Evolutionary conservation across 2,888 invertebrate genomes (phyloP), one percentile per base, ranked within the genome.

Genomic region (Acrobasis suavella): DNA sequence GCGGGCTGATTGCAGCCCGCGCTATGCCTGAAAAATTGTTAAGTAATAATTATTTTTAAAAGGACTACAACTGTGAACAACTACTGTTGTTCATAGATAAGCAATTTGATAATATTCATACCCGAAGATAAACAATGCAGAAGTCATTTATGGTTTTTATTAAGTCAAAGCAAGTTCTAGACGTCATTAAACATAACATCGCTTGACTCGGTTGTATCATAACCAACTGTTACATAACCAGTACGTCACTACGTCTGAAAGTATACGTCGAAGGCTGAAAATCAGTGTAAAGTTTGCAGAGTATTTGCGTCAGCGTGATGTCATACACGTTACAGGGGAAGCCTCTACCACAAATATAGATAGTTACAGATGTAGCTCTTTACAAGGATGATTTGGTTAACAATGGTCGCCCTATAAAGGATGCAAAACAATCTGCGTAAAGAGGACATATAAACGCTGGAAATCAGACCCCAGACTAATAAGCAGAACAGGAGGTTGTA

Each of bases 251-350:
- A 5, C 9, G 37, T 15, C 54, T 55, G 38, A 55, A 55, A 38
- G 10, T 10, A 55, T 14, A 38, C 54, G 54, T 55, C 52, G 39
- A 46, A 16, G 38, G 15, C 54, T 55, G 54, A 55, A 55, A 55
- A 55, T 6, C 54, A 38, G 56, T 39, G 42, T 38, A 39, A 56
- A 56, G 42, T 56, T 22, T 56, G 39, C 55, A 46, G 56, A 14
- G 12, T 42, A 14, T 17, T 12, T 14, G 56, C 42, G 42, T 14
- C 42, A 42, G 12, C 17, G 14, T 42, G 39, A 39, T 56, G 56
- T 46, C 56, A 56, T 56, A n/a, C 17, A n/a, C n/a, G n/a, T n/a
- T n/a, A 14, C 46, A 56, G 56, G 56, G 56, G 56, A 56, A 56
- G 56, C 56, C 56, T 42, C 42, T 56, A 42, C 46, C 14, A 46